Evolutionary conservation across 2,888 invertebrate genomes (phyloP).

Genomic region (Chrysomela aeneicollis): DNA sequence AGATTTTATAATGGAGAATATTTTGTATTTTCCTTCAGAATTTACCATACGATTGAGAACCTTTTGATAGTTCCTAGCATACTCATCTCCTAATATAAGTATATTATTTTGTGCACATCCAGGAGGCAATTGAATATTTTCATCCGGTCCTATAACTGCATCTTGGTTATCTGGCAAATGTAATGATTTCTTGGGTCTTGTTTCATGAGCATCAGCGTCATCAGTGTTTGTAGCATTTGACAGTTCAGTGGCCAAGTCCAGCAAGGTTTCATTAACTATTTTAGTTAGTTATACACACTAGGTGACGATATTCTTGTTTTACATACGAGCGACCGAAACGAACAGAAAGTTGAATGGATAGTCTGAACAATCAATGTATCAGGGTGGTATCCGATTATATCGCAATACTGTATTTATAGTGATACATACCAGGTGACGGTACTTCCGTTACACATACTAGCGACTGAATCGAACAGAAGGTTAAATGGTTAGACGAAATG

Average conservation of each 20-base stretch:
- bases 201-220: background rate
- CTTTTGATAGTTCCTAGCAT: slow-evolving; percentile 6
- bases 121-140: background rate
- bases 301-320: no score
- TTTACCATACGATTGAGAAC: slow-evolving; percentile 12
- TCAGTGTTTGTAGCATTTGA: slow-evolving; percentile 3
- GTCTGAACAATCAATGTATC: no score
- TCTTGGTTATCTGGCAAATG: slow-evolving; percentile 7
- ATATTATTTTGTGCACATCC: slow-evolving; percentile 1
- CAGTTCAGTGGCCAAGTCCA: slow-evolving; percentile 7
- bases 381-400: no score
- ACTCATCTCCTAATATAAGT: slow-evolving; percentile 5
- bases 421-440: no score
- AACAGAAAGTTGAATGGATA: no score
- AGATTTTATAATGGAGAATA: slow-evolving; percentile 7
- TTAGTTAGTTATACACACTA: no score
- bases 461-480: no score
- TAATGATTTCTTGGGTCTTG: background rate
- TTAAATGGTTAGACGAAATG: no score
- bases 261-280: slow-evolving; percentile 1
- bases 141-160: no score
- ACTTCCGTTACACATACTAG: no score
- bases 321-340: no score
- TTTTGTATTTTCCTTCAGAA: slow-evolving; percentile 11
- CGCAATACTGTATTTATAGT: no score